These are phyloP conservation scores for Actias luna DNA, from an alignment of 2,888 invertebrate genomes.

Conservation along the genomic window DNA sequence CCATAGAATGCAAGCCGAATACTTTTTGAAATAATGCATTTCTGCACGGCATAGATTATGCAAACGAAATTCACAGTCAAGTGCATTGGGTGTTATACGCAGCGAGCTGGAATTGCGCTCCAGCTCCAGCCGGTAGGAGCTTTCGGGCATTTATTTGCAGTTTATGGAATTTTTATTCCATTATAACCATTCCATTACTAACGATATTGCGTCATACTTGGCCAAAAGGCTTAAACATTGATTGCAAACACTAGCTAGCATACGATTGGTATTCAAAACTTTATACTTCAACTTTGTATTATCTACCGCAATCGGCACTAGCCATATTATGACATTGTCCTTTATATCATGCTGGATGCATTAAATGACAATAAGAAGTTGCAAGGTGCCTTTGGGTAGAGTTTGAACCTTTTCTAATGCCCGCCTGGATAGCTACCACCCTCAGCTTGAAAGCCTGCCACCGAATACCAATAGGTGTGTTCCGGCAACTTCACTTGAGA, in stretches of 20 bases:
- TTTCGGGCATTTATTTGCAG: background rate
- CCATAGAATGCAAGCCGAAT: background rate
- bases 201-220: background rate
- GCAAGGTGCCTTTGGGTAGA: too few relatives aligned
- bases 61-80: slow-evolving; percentile 19
- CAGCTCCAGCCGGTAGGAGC: background rate
- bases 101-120: background rate
- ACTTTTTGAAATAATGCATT: background rate
- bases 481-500: too few relatives aligned
- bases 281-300: background rate
- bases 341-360: too few relatives aligned
- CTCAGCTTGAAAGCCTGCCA: too few relatives aligned
- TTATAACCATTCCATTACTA: background rate
- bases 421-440: too few relatives aligned
- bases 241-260: background rate
- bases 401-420: too few relatives aligned
- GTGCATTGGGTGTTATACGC: slow-evolving; percentile 3
- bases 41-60: slow-evolving; percentile 16
- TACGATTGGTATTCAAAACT: background rate
- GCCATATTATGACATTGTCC: background rate
- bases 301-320: background rate
- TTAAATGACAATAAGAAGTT: too few relatives aligned
- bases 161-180: background rate
- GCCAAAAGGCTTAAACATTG: background rate
- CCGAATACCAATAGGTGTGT: too few relatives aligned